Evolutionary conservation across 2,888 invertebrate species (phyloP).

Genomic region (Tupiocoris notatus): DNA sequence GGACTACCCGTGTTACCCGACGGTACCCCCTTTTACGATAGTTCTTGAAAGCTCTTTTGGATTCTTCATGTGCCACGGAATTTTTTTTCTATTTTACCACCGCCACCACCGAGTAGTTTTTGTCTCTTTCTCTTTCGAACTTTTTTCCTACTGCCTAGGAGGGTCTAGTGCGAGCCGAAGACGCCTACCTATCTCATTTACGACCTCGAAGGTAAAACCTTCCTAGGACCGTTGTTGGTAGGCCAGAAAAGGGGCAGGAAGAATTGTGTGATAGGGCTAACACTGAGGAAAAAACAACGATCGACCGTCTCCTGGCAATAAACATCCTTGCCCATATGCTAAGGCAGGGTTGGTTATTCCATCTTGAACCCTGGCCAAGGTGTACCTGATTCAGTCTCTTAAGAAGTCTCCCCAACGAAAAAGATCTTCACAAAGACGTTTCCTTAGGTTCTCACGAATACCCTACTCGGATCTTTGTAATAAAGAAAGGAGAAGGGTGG

Average conservation of each 20-base stretch:
- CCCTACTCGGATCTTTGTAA: background rate
- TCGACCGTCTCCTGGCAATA: constrained; percentile 21
- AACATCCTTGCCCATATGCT: constrained; percentile 34
- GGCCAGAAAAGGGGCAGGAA: background rate
- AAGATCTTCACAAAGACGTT: background rate
- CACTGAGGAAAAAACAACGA: background rate
- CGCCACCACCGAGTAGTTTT: constrained; percentile 13
- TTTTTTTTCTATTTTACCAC: constrained; percentile 7
- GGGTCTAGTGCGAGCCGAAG: constrained; percentile 13
- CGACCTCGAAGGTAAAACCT: constrained; percentile 21
- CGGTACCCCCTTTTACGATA: constrained; percentile 8
- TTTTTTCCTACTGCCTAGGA: background rate
- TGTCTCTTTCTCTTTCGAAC: constrained; percentile 5
- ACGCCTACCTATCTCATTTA: constrained; percentile 28
- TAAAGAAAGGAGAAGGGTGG: background rate
- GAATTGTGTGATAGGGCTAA: background rate
- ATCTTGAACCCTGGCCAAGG: background rate
- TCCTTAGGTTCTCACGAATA: background rate
- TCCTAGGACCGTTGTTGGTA: constrained; percentile 13
- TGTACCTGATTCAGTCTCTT: background rate
- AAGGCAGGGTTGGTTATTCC: background rate
- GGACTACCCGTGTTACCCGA: constrained; percentile 30
- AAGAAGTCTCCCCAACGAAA: background rate
- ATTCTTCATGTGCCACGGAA: constrained; percentile 11
- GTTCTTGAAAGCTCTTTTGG: constrained; percentile 26